Conservation (phyloP, 2,888 invertebrate genomes). For the Trichopoda pennipes region DNA sequence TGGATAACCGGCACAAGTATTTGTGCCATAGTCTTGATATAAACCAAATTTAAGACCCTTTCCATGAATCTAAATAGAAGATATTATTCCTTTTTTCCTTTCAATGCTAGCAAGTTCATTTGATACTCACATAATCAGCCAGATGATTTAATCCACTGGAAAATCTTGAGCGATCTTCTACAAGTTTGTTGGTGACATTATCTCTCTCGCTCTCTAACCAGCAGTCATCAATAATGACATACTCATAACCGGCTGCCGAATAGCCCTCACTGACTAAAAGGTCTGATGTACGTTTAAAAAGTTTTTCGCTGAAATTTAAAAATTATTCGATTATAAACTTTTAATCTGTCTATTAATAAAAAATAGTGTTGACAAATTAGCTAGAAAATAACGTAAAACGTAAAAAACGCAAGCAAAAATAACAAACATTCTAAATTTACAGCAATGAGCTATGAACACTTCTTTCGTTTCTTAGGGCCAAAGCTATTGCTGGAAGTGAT, state of each 20-base stretch:
- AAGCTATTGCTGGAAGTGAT: too few relatives aligned
- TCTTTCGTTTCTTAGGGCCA: too few relatives aligned
- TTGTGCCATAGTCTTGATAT: conserved; percentile 89
- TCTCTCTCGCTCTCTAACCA: conserved; percentile 87
- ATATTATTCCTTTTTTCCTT: not conserved
- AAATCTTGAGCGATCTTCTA: conserved; percentile 86
- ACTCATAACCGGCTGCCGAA: conserved; percentile 86
- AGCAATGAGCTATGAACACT: too few relatives aligned
- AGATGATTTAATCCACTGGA: conserved; percentile 87
- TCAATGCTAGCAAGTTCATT: not conserved
- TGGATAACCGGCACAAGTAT: conserved; percentile 90
- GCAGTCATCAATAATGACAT: conserved; percentile 89
- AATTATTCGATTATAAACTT: too few relatives aligned
- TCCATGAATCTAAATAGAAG: conserved; percentile 83
- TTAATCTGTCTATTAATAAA: too few relatives aligned
- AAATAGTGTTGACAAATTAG: too few relatives aligned
- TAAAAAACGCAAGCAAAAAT: too few relatives aligned
- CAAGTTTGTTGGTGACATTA: conserved; percentile 82
- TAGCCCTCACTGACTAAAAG: conserved; percentile 86
- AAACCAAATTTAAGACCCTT: conserved; percentile 89
- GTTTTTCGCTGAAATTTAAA: conserved; percentile 82
- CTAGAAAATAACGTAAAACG: too few relatives aligned
- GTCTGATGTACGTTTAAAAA: conserved; percentile 85
- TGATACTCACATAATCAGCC: conserved; percentile 85
- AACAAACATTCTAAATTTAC: too few relatives aligned